Evolutionary conservation across 2,113 vertebrate genomes (phyloP).

Genomic region (Equus przewalskii): DNA sequence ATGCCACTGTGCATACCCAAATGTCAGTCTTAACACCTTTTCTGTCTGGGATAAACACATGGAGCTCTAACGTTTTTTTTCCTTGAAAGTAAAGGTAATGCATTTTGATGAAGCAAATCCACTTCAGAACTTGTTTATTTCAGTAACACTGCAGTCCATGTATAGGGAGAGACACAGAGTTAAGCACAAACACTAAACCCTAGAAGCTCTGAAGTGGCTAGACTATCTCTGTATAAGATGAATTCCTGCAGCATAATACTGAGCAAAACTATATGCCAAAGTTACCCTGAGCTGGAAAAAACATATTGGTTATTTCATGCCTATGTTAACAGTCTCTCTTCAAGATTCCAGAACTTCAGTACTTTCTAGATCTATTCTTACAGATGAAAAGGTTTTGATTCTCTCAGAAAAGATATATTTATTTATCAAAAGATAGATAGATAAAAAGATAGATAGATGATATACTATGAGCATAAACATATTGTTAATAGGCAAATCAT

Average conservation of each 20-base stretch:
- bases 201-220: not conserved
- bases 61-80: constrained; percentile 23
- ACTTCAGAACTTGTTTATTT: constrained; percentile 41
- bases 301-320: not conserved
- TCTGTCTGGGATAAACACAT: constrained; percentile 62
- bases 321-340: not conserved
- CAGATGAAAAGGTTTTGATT: not conserved
- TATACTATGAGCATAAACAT: not conserved
- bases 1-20: constrained; percentile 84
- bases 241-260: not conserved
- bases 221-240: not conserved
- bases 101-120: constrained; percentile 2
- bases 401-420: not conserved
- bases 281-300: not conserved
- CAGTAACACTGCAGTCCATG: not conserved
- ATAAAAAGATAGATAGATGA: not conserved
- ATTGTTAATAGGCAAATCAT: not conserved
- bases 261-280: not conserved
- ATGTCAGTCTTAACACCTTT: constrained; percentile 87
- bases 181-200: not conserved
- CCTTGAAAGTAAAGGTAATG: constrained; percentile 59
- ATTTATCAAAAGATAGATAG: not conserved
- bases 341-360: constrained; percentile 28
- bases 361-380: not conserved
- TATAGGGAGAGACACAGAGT: not conserved